Evolutionary conservation across 2,797 vertebrate genomes (phyloP), one percentile per base, ranked within the genome.

Genomic region (Scyliorhinus canicula): DNA sequence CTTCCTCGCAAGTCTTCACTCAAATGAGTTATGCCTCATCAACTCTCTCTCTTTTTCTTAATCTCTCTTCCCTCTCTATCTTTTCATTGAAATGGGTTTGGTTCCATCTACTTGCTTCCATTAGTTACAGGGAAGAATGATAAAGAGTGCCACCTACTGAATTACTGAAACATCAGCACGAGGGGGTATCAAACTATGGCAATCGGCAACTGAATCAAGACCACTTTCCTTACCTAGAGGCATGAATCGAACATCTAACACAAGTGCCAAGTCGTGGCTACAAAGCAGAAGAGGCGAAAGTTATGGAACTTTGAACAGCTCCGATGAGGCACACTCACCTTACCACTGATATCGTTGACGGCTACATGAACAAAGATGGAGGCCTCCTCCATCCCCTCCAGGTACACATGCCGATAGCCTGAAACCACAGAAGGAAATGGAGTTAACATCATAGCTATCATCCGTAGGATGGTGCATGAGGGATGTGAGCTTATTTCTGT

Each of bases 381-480:
- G 0, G 99, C 99, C 95, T 99, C 98, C 96, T 99, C 99, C 97
- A 99, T 99, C 95, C 99, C 99, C 96, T 99, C 99, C 96, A 99
- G 97, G 97, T 99, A 99, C 95, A 99, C 99, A 0, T 99, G 99
- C 19, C 99, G 98, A 95, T 99, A 99, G 96, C 99, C 99, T 99
- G 96, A 85, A 96, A 95, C 95, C 82, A 0, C 21, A 91, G 69
- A 69, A 95, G 24, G 93, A 95, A 95, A 95, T 95, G 95, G 93
- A 4, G 14, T 7, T 67, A 79, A 63, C 6, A 26, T 71, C 0
- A 50, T 82, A 60, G 0, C 63, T 1, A 5, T 57, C 28, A 4
- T 88, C 35, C 90, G 19, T 7, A 28, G 90, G 21, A 67, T 24
- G 60, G 57, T 65, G 28, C 26, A 40, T 14, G 63, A 47, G 26